Conservation (phyloP, 2,113 vertebrate genomes). For the Microcebus griseorufus region DNA sequence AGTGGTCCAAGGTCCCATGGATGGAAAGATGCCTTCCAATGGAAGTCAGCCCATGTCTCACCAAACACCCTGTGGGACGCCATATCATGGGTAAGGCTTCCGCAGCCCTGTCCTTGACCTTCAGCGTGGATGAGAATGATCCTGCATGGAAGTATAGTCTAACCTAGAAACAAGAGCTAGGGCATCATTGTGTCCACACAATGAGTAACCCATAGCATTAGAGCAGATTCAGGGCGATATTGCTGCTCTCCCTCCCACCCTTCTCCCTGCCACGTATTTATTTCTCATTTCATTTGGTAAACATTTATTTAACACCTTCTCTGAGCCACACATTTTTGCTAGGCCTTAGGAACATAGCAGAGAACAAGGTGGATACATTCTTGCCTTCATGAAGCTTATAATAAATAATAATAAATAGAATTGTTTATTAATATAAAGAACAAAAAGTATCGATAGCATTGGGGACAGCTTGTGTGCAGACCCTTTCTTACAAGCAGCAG, state of each 20-base stretch:
- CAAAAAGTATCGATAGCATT: too few relatives aligned
- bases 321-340: slow-evolving; percentile 11
- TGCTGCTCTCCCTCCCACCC: too few relatives aligned
- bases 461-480: neutral
- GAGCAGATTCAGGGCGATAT: neutral
- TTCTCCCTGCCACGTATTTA: neutral
- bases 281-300: slow-evolving; percentile 26
- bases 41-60: slow-evolving; percentile 61
- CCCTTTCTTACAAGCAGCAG: neutral
- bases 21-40: slow-evolving; percentile 73
- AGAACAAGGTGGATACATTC: slow-evolving; percentile 3
- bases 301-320: neutral
- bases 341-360: neutral
- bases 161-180: neutral
- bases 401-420: slow-evolving; percentile 8
- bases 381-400: neutral
- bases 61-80: slow-evolving; percentile 69
- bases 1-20: slow-evolving; percentile 45
- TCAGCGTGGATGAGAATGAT: neutral
- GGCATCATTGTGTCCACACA: neutral
- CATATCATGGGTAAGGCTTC: slow-evolving; percentile 75
- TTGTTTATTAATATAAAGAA: neutral
- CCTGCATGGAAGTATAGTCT: neutral
- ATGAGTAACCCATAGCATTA: neutral
- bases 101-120: neutral